Percentiles rank a stretch among this genome's conserved stretches.
These are phyloP conservation scores for Caloenas nicobarica DNA, from an alignment of 2,113 vertebrate genomes.

Conservation along the genomic window DNA sequence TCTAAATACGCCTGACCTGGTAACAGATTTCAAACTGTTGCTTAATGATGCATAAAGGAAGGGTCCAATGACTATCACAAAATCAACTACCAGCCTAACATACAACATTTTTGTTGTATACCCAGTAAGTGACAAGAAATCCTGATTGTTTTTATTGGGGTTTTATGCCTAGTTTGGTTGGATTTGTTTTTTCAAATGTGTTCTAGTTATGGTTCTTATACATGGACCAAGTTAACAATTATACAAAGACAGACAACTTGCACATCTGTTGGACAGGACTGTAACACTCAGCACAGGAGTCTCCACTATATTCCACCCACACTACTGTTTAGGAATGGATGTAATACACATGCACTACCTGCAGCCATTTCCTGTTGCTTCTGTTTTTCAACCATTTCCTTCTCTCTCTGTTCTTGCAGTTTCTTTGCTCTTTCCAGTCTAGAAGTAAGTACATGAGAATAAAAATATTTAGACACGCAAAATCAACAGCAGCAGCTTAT, in stretches of 20 bases:
- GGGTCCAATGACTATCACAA: not conserved
- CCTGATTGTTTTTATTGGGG: accelerated
- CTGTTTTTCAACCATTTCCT: constrained; percentile 94
- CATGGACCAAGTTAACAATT: not conserved
- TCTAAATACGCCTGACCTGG: accelerated
- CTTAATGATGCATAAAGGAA: not conserved
- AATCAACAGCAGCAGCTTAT: not conserved
- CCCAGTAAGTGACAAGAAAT: not conserved
- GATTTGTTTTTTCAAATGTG: not conserved
- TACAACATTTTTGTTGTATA: not conserved
- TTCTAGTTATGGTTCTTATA: not conserved
- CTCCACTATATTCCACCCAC: not conserved
- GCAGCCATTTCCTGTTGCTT: constrained; percentile 91
- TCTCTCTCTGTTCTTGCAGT: constrained; percentile 96
- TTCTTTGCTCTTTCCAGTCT: constrained; percentile 98
- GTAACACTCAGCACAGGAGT: not conserved
- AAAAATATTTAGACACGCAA: not conserved
- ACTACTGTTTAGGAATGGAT: not conserved
- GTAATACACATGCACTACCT: constrained; percentile 70
- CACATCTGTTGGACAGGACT: not conserved
- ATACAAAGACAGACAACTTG: not conserved
- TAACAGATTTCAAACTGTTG: not conserved
- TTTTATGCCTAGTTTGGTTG: not conserved
- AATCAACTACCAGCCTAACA: not conserved
- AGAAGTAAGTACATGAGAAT: not conserved